Conservation (phyloP, 2,113 vertebrate genomes). For the Ictalurus furcatus region DNA sequence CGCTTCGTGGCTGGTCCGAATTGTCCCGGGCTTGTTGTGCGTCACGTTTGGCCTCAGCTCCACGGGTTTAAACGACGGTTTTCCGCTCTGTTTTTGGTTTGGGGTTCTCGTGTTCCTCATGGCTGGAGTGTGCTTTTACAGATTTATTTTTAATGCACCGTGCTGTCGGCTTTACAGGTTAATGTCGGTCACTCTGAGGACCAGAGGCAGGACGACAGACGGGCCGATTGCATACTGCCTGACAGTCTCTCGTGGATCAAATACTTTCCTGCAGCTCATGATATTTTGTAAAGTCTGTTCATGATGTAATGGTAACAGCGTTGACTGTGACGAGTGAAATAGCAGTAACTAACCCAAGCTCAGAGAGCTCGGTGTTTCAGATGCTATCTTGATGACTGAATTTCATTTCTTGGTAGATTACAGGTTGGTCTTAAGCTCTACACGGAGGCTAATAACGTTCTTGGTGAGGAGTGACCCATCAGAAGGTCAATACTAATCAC, state of each 20-base stretch:
- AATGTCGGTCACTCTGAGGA: slow-evolving; percentile 34
- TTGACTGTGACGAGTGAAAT: neutral
- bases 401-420: neutral
- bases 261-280: slow-evolving; percentile 35
- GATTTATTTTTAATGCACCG: slow-evolving; percentile 52
- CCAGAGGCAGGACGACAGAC: slow-evolving; percentile 20
- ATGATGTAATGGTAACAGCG: slow-evolving; percentile 23
- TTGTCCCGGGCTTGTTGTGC: slow-evolving; percentile 48
- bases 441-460: neutral
- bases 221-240: slow-evolving; percentile 39
- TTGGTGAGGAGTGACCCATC: neutral
- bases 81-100: slow-evolving; percentile 43
- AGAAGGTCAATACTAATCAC: neutral
- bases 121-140: slow-evolving; percentile 41
- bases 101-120: slow-evolving; percentile 50
- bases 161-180: slow-evolving; percentile 38
- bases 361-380: neutral
- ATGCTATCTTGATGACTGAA: neutral
- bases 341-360: slow-evolving; percentile 6
- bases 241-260: slow-evolving; percentile 45
- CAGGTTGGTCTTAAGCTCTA: neutral
- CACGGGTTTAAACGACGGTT: slow-evolving; percentile 53
- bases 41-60: slow-evolving; percentile 50
- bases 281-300: slow-evolving; percentile 6
- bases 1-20: slow-evolving; percentile 35